Conservation (phyloP, 2,113 vertebrate genomes). For the Lamprotornis superbus region DNA sequence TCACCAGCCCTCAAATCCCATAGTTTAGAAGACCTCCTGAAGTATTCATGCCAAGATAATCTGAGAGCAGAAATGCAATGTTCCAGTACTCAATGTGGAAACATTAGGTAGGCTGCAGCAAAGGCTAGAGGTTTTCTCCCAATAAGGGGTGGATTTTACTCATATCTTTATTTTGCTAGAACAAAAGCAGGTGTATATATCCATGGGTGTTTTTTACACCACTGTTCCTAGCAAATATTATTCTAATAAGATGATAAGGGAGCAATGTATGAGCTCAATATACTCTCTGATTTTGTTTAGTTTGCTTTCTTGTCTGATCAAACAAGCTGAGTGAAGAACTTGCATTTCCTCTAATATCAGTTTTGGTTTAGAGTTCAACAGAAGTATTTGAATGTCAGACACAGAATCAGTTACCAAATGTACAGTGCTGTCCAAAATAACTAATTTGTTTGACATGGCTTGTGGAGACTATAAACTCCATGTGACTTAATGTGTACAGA, state of each 20-base stretch:
- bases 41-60: background rate
- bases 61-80: background rate
- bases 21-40: background rate
- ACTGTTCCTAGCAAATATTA: background rate
- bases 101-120: background rate
- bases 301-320: background rate
- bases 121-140: background rate
- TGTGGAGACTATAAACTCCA: background rate
- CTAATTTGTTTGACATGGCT: background rate
- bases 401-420: background rate
- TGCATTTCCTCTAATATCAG: background rate
- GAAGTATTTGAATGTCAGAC: background rate
- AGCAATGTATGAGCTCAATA: background rate
- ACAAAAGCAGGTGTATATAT: background rate
- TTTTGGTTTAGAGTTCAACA: background rate
- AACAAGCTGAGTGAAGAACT: background rate
- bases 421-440: background rate
- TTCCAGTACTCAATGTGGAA: background rate
- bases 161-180: background rate
- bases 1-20: background rate
- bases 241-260: background rate
- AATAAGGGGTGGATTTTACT: background rate
- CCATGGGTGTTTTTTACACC: background rate
- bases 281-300: background rate
- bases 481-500: background rate